Evolutionary conservation across 2,797 vertebrate species (phyloP), one percentile per base, ranked within the genome.

Genomic region (Sebastes nivosus): DNA sequence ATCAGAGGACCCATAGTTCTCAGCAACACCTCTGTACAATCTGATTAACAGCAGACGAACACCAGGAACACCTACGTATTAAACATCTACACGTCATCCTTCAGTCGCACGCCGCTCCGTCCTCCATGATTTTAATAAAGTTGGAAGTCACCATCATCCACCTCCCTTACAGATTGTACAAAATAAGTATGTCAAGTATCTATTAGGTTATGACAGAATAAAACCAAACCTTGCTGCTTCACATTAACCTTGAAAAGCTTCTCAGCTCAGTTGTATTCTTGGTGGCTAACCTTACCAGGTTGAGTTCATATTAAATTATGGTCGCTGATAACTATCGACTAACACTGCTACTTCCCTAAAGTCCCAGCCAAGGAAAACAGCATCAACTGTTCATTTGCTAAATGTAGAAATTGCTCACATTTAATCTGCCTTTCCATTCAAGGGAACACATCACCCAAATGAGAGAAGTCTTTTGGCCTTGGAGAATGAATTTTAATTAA

Each of bases 401-500:
- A 87, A 82, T 32, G 81, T 74, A 69, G 80, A 50, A 46, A 46
- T 61, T 81, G 77, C 75, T 81, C 75, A 82, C 77, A 85, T 88
- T 83, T 67, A 86, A 83, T 92, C 70, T 11, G 68, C 30, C 76
- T 67, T 68, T 82, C 42, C 66, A 70, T 84, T 82, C 54, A 61
- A 36, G 67, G 46, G 60, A 82, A 86, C 52, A 50, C 68, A 57
- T 84, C 54, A 74, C 6, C 58, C 68, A 75, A 82, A 88, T 69
- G 72, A 82, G 80, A 85, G 61, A 63, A 75, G 77, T 81, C n/a
- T 74, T 79, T 77, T 70, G 81, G 82, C 81, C 78, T 82, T 30
- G 65, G 78, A 90, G 85, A 83, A 79, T 72, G 75, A 86, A 87
- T 89, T 89, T 85, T 92, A 91, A 93, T 92, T 87, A 88, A 83